phyloP scores from a whole-genome alignment of 1,140 invertebrate species.

The Dolichoris vasculosae region DNA sequence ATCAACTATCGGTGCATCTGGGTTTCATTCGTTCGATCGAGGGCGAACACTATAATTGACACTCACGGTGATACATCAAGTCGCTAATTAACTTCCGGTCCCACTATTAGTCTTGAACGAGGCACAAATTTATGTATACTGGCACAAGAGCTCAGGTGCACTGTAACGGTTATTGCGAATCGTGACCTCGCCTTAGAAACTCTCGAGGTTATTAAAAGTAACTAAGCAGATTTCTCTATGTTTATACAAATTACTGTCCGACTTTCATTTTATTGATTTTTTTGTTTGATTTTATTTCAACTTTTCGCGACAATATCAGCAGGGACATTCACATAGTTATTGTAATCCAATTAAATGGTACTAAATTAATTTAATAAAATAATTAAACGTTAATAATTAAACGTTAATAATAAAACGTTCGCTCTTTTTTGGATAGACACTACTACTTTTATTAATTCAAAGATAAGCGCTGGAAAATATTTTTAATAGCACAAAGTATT shows the following conservation, averaged over 20 bases:
- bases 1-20: not conserved
- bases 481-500: no score
- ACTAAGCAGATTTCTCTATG: not conserved
- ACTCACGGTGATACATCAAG: conserved; percentile 34
- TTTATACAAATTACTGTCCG: no score
- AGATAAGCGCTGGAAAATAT: no score
- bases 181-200: conserved; percentile 45
- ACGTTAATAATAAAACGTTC: no score
- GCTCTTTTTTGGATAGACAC: no score
- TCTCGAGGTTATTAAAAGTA: conserved; percentile 51
- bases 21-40: not conserved
- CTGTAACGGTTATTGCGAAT: no score
- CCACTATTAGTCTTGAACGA: conserved; percentile 57
- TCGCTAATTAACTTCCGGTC: conserved; percentile 60
- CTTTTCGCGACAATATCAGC: no score
- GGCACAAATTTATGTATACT: conserved; percentile 56
- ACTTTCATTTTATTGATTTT: conserved; percentile 7
- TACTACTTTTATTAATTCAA: no score
- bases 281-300: not conserved
- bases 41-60: conserved; percentile 38
- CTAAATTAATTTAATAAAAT: no score
- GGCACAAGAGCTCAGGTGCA: conserved; percentile 43
- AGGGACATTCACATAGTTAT: no score
- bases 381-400: no score
- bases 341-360: no score